phyloP scores from a whole-genome alignment of 2,888 invertebrate genomes.

The Microchrysa polita region DNA sequence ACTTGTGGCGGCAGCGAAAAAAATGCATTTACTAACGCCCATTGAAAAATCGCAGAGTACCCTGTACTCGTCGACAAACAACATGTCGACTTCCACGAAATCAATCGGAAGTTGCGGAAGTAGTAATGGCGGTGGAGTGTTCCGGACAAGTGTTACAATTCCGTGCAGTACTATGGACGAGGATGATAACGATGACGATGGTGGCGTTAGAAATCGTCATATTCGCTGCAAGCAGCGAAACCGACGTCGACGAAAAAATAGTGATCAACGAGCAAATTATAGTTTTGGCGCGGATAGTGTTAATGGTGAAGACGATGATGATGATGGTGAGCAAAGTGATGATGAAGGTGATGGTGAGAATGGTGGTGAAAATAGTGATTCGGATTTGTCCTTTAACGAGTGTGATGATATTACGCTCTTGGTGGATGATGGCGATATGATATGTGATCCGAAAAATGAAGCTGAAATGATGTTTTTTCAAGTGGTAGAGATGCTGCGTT shows the following conservation, averaged over 20 bases:
- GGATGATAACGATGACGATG: not conserved
- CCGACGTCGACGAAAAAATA: conserved; percentile 45
- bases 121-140: conserved; percentile 35
- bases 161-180: conserved; percentile 39
- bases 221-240: conserved; percentile 43
- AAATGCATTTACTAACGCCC: conserved; percentile 53
- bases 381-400: conserved; percentile 58
- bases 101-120: conserved; percentile 49
- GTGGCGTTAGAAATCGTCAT: not conserved
- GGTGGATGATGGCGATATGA: conserved; percentile 63
- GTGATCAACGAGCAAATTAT: conserved; percentile 38
- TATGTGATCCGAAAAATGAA: conserved; percentile 63
- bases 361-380: conserved; percentile 56
- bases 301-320: conserved; percentile 37
- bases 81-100: conserved; percentile 50
- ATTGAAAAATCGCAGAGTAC: conserved; percentile 53
- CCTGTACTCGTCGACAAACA: conserved; percentile 49
- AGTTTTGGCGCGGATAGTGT: conserved; percentile 40
- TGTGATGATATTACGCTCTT: conserved; percentile 61
- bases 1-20: conserved; percentile 13
- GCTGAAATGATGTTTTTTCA: conserved; percentile 64
- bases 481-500: conserved; percentile 64
- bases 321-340: conserved; percentile 40
- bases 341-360: conserved; percentile 50
- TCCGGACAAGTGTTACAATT: conserved; percentile 50